phyloP scores from a whole-genome alignment of 2,888 invertebrate species.

The Hofmannophila pseudospretella region DNA sequence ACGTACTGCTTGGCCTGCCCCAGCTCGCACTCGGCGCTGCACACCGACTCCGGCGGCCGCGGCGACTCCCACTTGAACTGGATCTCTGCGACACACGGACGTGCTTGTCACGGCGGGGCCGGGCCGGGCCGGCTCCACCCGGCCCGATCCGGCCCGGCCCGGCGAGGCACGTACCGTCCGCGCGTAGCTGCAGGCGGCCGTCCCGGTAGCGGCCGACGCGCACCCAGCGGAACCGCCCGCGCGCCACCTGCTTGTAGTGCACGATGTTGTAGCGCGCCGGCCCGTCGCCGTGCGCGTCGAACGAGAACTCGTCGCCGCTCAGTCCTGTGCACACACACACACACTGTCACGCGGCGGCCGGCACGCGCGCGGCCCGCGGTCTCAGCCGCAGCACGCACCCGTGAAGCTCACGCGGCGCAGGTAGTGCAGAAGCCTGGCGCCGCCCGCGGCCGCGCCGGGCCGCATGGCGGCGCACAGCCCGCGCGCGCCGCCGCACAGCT shows the following conservation, averaged over 20 bases:
- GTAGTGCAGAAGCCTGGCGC: constrained; percentile 88
- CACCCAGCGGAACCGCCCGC: constrained; percentile 88
- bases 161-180: constrained; percentile 80
- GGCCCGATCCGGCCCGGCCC: constrained; percentile 83
- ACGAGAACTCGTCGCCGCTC: constrained; percentile 92
- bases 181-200: constrained; percentile 86
- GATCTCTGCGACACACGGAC: constrained; percentile 75
- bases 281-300: constrained; percentile 93
- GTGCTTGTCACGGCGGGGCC: background rate
- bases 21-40: constrained; percentile 91
- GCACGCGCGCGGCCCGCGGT: background rate
- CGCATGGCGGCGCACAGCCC: constrained; percentile 57
- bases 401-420: constrained; percentile 89
- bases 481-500: constrained; percentile 94
- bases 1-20: constrained; percentile 90
- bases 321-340: constrained; percentile 79
- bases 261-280: constrained; percentile 96
- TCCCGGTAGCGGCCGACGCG: constrained; percentile 91
- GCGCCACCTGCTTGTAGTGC: constrained; percentile 90
- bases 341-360: background rate
- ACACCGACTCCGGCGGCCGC: constrained; percentile 91
- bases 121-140: background rate
- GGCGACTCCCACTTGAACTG: constrained; percentile 88
- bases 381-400: constrained; percentile 21
- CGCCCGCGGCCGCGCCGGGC: constrained; percentile 84